Evolutionary conservation across 2,888 invertebrate genomes (phyloP), one percentile per base, ranked within the genome.

Genomic region (Psylliodes chrysocephalus): DNA sequence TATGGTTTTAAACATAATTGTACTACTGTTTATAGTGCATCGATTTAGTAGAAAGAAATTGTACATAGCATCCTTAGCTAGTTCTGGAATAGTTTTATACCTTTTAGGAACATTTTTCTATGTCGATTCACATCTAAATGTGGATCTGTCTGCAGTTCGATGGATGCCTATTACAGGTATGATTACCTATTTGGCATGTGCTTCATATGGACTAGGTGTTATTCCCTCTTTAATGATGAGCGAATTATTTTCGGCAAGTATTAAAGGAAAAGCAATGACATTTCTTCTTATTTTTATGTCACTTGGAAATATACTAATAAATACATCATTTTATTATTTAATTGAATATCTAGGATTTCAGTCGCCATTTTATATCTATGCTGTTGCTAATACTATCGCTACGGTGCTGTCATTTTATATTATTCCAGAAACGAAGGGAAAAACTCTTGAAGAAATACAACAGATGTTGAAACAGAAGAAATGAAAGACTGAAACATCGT

Each of bases 401-500:
- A 67, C 74, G 4, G 55, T 22, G 6, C 6, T 22, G 3, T 22
- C 22, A 4, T 73, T 74, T 60, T 77, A 67, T 64, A 70, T 73
- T 54, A 68, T 80, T 19, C 78, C 78, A 1, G 79, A 80, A 67
- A 79, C 79, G 1, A 77, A 74, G 67, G 79, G 78, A 6, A 78
- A 77, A 57, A 77, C 46, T 2, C 46, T 46, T n/a, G 46, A 46
- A 14, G 35, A 35, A 12, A 35, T 35, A 14, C 35, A 35, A 14
- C 35, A 35, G 35, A 12, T 12, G 35, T 3, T 35, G n/a, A 60
- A 60, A 44, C 6, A 18, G 14, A 35, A 22, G 6, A 22, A 4
- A 6, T 22, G 22, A 22, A 19, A 40, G 18, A 2, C 17, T 17
- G 17, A 44, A n/a, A 12, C 14, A 15, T 7, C 12, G 4, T 30